Conservation (phyloP, 1,140 invertebrate genomes). For the Phymorhynchus buccinoides region DNA sequence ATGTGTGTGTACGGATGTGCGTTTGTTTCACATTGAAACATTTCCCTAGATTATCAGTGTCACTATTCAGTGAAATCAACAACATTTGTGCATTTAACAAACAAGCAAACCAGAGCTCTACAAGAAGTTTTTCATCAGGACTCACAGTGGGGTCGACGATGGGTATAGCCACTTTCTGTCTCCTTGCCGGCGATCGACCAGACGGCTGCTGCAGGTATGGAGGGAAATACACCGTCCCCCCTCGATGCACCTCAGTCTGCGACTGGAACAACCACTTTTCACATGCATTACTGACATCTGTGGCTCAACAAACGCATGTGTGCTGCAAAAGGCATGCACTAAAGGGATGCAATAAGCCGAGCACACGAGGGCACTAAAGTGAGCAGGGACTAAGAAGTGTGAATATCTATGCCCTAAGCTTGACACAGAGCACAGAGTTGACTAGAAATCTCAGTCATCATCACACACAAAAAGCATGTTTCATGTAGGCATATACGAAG, state of each 20-base stretch:
- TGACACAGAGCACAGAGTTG: too few relatives aligned
- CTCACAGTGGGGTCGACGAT: slow-evolving; percentile 61
- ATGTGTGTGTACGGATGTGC: not conserved
- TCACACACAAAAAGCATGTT: too few relatives aligned
- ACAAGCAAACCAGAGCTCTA: too few relatives aligned
- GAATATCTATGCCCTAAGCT: not conserved
- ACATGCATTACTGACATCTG: not conserved
- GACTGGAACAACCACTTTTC: not conserved
- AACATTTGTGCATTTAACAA: not conserved
- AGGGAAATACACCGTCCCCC: slow-evolving; percentile 61
- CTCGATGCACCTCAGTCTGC: slow-evolving; percentile 50
- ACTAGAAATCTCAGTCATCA: too few relatives aligned
- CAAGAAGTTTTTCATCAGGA: not conserved
- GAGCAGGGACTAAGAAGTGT: not conserved
- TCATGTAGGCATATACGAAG: not conserved
- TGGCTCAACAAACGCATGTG: not conserved
- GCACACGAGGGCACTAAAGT: not conserved
- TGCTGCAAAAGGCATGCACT: not conserved
- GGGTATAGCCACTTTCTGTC: slow-evolving; percentile 61
- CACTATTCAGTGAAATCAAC: not conserved
- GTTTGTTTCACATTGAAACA: not conserved
- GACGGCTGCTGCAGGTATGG: slow-evolving; percentile 58
- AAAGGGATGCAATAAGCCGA: not conserved
- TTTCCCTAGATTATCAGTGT: not conserved
- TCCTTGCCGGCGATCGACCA: slow-evolving; percentile 52